Evolutionary conservation across 92 coral and sea anemone species (phyloP).

Genomic region (Plumapathes pennacea): DNA sequence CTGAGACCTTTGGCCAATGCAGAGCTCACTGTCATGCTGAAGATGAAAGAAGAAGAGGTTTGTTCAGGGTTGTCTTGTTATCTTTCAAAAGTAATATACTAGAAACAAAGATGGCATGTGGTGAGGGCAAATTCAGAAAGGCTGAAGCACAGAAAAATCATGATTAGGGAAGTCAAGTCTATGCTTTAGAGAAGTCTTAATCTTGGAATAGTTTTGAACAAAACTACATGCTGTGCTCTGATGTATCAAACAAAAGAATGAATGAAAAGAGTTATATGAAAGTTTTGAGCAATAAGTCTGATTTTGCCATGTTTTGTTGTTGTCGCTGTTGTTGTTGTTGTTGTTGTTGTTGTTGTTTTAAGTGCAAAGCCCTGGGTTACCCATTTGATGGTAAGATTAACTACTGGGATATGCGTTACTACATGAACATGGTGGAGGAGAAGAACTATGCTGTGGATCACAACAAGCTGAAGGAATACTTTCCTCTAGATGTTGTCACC

Average conservation of each 20-base stretch:
- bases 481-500: slow-evolving; percentile 86
- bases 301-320: neutral
- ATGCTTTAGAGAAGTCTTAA: no score
- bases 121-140: no score
- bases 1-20: slow-evolving; percentile 75
- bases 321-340: neutral
- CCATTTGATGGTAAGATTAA: slow-evolving; percentile 86
- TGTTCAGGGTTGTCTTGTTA: no score
- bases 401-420: slow-evolving; percentile 93
- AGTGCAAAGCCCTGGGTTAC: slow-evolving; percentile 85
- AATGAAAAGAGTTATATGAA: neutral
- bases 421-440: slow-evolving; percentile 95
- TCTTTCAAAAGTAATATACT: no score
- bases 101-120: no score
- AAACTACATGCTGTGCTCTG: no score
- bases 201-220: no score
- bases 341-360: neutral
- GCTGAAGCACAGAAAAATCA: no score
- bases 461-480: slow-evolving; percentile 88
- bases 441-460: slow-evolving; percentile 91
- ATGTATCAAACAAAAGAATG: neutral
- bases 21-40: slow-evolving; percentile 64
- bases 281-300: neutral
- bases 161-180: no score
- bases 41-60: slow-evolving; percentile 89